Evolutionary conservation across 2,888 invertebrate genomes (phyloP).

Genomic region (Epinotia brunnichana): DNA sequence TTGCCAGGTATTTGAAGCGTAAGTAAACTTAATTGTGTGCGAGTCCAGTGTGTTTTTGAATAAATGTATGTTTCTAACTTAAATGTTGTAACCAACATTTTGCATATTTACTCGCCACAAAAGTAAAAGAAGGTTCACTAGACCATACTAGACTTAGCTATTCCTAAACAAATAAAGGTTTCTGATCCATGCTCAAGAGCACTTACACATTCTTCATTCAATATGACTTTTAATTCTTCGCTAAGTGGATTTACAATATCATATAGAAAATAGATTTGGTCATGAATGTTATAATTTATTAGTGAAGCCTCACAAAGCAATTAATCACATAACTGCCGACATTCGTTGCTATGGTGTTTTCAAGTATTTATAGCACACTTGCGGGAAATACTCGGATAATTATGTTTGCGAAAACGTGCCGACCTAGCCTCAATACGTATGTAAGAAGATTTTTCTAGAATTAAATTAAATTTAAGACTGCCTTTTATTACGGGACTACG

Average conservation of each 20-base stretch:
- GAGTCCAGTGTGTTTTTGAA: too few relatives aligned
- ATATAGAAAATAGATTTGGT: neutral
- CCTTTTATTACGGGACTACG: neutral
- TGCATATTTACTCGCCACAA: too few relatives aligned
- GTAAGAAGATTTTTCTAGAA: neutral
- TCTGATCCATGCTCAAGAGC: too few relatives aligned
- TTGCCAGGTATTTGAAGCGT: too few relatives aligned
- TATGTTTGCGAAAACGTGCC: constrained; percentile 12
- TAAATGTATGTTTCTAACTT: too few relatives aligned
- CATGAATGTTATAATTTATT: neutral
- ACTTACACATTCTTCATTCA: too few relatives aligned
- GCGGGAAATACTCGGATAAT: neutral
- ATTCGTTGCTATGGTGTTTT: neutral
- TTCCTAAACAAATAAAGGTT: too few relatives aligned
- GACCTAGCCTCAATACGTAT: neutral
- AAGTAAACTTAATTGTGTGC: too few relatives aligned
- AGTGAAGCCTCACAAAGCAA: neutral
- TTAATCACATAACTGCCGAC: constrained; percentile 6
- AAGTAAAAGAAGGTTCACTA: too few relatives aligned
- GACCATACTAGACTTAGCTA: too few relatives aligned
- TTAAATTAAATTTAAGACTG: neutral
- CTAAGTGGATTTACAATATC: neutral
- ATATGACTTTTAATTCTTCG: neutral
- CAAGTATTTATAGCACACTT: neutral
- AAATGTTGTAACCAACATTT: too few relatives aligned